phyloP scores from a whole-genome alignment of 1,140 invertebrate genomes.

The Phymastichus coffea region DNA sequence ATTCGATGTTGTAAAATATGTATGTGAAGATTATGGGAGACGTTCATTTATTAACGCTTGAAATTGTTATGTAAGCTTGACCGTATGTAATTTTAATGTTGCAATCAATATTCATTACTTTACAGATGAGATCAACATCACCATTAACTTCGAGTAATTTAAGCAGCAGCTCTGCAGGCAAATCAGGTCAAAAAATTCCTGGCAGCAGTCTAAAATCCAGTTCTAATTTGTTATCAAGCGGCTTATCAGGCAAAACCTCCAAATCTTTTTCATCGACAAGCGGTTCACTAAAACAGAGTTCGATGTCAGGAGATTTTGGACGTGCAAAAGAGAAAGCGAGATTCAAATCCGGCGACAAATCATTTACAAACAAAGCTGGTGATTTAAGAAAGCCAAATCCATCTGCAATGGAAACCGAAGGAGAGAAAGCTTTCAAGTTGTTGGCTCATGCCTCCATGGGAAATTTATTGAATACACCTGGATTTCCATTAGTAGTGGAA shows the following conservation, averaged over 20 bases:
- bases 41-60: no score
- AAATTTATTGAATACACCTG: conserved; percentile 47
- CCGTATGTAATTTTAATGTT: no score
- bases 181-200: conserved; percentile 55
- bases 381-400: conserved; percentile 68
- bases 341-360: conserved; percentile 61
- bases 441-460: conserved; percentile 58
- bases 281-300: conserved; percentile 52
- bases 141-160: conserved; percentile 43
- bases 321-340: conserved; percentile 60
- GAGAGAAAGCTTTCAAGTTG: conserved; percentile 58
- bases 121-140: conserved; percentile 38
- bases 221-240: conserved; percentile 33
- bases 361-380: conserved; percentile 59
- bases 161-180: conserved; percentile 21
- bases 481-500: conserved; percentile 62
- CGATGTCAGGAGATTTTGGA: conserved; percentile 54
- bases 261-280: conserved; percentile 47
- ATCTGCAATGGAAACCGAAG: conserved; percentile 63
- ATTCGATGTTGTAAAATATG: no score
- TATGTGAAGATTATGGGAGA: no score
- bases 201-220: conserved; percentile 46
- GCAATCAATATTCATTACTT: no score
- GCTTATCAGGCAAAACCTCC: conserved; percentile 40
- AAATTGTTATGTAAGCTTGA: no score